phyloP scores from a whole-genome alignment of 92 coral and sea anemone species.

The Palythoa grandis region DNA sequence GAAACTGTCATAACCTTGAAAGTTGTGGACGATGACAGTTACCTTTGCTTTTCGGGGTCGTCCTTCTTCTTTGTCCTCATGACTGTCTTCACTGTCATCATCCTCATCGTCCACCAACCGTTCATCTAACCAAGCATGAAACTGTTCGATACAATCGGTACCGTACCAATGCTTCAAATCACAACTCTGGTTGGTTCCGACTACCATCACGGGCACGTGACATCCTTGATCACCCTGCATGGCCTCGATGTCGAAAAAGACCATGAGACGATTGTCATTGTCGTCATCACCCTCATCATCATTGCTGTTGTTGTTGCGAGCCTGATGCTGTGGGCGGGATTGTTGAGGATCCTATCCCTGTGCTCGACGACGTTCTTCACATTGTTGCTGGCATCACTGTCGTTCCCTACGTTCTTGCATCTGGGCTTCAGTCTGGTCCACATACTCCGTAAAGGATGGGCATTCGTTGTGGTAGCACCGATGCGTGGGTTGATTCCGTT shows the following conservation, averaged over 20 bases:
- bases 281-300: no score
- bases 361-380: neutral
- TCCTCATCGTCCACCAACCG: neutral
- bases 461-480: no score
- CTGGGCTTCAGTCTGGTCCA: no score
- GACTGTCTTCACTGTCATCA: no score
- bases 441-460: no score
- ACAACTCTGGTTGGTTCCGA: neutral
- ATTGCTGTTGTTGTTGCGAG: no score
- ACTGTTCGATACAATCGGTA: neutral
- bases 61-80: no score
- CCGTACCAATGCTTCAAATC: neutral
- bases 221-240: neutral
- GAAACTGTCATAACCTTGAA: neutral
- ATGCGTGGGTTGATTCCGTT: neutral
- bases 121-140: neutral
- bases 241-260: neutral
- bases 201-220: neutral
- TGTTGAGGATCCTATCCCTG: neutral
- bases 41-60: no score
- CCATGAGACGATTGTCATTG: neutral
- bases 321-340: neutral
- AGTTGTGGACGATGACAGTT: neutral
- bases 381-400: neutral
- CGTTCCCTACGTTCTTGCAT: no score